Conservation (phyloP, 2,113 vertebrate species). For the Periophthalmodon schlosseri region DNA sequence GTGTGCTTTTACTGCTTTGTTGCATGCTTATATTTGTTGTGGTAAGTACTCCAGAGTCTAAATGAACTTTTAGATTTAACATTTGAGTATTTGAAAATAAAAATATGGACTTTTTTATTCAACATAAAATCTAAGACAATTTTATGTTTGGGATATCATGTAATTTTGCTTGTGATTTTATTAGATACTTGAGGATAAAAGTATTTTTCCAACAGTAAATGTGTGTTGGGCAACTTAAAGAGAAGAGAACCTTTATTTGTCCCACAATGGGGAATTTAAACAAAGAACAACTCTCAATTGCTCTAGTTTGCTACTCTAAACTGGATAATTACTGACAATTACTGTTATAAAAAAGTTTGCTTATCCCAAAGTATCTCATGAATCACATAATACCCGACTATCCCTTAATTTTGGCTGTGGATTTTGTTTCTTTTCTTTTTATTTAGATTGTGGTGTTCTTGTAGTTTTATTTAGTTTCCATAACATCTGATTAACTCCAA, state of each 20-base stretch:
- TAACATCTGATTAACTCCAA: neutral
- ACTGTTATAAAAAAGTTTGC: neutral
- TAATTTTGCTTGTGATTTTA: neutral
- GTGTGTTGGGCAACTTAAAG: neutral
- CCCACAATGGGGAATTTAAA: no score
- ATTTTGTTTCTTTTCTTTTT: conserved; percentile 13
- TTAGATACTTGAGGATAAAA: neutral
- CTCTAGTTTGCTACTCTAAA: no score
- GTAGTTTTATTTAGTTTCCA: neutral
- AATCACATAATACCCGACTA: neutral
- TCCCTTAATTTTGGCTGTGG: conserved; percentile 25
- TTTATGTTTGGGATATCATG: conserved; percentile 2
- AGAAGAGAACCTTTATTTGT: neutral
- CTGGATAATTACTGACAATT: neutral
- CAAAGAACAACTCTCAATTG: no score
- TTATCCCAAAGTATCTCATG: neutral
- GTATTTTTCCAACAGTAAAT: neutral
- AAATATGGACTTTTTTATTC: neutral
- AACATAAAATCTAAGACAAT: conserved; percentile 1
- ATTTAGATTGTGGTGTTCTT: neutral
- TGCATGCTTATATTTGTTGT: conserved; percentile 61
- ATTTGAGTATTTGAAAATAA: neutral
- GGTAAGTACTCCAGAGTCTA: conserved; percentile 31
- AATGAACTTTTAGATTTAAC: conserved; percentile 1
- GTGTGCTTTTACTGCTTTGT: conserved; percentile 51